Conservation (phyloP, 2,797 vertebrate genomes). For the Falco novaeseelandiae region DNA sequence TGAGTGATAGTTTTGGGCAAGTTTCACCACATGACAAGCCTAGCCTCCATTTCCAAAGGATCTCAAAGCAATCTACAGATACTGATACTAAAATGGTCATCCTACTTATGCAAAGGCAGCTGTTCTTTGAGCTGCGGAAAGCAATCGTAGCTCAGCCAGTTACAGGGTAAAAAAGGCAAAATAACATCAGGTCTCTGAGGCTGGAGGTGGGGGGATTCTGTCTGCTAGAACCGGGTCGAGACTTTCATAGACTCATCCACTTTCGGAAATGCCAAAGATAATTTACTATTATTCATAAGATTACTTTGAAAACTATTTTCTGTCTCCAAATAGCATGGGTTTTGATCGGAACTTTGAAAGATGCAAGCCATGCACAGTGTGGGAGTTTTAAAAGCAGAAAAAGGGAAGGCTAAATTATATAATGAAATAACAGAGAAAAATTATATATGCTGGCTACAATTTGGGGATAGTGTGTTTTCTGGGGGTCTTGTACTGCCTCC, state of each 20-base stretch:
- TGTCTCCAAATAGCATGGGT: not conserved
- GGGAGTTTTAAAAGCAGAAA: not conserved
- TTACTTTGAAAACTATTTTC: not conserved
- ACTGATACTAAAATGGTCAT: not conserved
- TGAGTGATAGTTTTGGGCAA: not conserved
- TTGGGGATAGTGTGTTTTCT: not conserved
- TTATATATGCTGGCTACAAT: not conserved
- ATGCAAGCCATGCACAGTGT: not conserved
- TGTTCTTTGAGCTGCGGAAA: not conserved
- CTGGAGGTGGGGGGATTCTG: not conserved
- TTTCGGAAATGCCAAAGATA: not conserved
- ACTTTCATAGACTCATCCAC: not conserved
- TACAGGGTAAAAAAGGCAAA: not conserved
- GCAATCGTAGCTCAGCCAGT: not conserved
- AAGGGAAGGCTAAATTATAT: not conserved
- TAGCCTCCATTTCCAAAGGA: not conserved
- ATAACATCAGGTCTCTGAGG: not conserved
- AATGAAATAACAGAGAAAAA: not conserved
- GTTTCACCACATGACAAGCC: not conserved
- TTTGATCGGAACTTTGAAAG: not conserved
- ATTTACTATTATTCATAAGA: not conserved
- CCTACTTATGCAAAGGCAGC: not conserved
- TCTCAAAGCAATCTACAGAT: not conserved
- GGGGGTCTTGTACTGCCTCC: not conserved
- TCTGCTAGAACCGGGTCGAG: not conserved